phyloP scores from a whole-genome alignment of 2,888 invertebrate genomes.

The Stegophylla sp. region DNA sequence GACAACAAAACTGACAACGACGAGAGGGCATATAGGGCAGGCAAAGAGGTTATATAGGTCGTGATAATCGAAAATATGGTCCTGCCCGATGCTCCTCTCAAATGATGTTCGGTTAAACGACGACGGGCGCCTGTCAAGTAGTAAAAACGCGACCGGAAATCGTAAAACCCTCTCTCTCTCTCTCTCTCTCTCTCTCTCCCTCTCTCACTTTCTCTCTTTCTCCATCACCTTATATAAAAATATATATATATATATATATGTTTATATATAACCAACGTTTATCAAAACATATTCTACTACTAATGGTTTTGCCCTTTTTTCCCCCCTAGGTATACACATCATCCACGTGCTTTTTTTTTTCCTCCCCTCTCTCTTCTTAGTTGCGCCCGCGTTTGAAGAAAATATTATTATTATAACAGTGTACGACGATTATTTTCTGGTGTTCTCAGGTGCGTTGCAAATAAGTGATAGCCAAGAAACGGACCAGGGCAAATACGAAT shows the following conservation, averaged over 20 bases:
- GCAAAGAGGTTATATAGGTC: neutral
- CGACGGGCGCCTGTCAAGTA: conserved; percentile 33
- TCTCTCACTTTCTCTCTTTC: no score
- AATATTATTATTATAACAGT: conserved; percentile 10
- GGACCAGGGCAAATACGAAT: conserved; percentile 95
- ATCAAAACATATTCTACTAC: conserved; percentile 6
- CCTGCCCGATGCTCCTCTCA: conserved; percentile 10
- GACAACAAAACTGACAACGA: neutral
- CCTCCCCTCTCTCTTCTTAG: no score
- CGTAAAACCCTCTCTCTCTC: conserved; percentile 18
- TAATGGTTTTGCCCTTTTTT: conserved; percentile 16
- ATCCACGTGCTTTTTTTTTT: neutral
- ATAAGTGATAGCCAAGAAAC: conserved; percentile 88
- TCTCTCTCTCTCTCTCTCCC: neutral
- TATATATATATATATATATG: no score
- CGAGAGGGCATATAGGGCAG: neutral
- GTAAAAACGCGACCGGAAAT: conserved; percentile 41
- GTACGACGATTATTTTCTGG: neutral
- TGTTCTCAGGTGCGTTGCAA: conserved; percentile 78
- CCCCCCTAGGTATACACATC: no score
- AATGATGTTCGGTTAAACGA: neutral
- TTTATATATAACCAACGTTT: neutral
- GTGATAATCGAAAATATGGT: conserved; percentile 51
- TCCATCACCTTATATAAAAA: no score
- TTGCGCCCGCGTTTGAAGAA: no score